Conservation (phyloP, 2,113 vertebrate species). For the Macrotis lagotis region DNA sequence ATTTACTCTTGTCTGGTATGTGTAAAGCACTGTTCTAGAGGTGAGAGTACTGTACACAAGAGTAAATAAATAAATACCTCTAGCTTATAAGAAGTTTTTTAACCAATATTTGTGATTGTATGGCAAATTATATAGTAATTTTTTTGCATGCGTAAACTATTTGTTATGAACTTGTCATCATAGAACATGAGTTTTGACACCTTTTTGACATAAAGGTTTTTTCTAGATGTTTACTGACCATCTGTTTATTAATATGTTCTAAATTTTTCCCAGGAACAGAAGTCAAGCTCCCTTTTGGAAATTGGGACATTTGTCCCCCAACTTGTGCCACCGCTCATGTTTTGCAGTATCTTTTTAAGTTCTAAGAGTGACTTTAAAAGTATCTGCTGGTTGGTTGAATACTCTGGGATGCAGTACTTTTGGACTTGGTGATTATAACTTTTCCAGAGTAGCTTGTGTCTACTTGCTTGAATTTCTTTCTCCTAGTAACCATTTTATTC, state of each 20-base stretch:
- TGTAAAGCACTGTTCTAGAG: neutral
- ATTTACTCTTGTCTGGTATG: neutral
- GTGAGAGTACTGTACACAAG: neutral
- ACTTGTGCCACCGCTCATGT: neutral
- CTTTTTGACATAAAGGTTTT: neutral
- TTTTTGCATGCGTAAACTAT: neutral
- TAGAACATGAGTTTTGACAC: neutral
- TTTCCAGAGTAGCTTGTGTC: neutral
- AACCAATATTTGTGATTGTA: neutral
- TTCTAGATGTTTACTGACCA: neutral
- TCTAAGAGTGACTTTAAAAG: neutral
- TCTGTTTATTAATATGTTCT: neutral
- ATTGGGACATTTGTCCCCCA: neutral
- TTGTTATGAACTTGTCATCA: neutral
- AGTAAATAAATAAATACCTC: neutral
- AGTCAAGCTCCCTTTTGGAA: neutral
- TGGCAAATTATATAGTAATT: neutral
- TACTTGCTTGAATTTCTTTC: neutral
- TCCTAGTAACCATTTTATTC: neutral
- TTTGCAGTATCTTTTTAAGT: neutral
- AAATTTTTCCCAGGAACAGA: neutral
- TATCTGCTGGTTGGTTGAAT: neutral
- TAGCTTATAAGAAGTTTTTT: neutral
- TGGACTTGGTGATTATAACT: neutral
- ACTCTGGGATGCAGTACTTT: neutral